Evolutionary conservation across 2,113 vertebrate genomes (phyloP).

Genomic region (Ellobius talpinus): DNA sequence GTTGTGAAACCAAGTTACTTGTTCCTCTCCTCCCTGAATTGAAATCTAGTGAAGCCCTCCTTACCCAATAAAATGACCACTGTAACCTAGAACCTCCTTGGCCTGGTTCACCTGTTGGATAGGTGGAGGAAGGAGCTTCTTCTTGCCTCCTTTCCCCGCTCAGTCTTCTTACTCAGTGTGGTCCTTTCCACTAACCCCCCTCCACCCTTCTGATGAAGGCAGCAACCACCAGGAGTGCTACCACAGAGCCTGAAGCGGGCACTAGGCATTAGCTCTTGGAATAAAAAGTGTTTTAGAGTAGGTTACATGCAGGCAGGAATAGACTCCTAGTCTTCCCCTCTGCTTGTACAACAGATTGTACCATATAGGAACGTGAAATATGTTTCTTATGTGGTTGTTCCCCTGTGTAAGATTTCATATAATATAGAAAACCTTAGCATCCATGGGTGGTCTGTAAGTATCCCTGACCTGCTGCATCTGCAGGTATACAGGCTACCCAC

Average conservation of each 20-base stretch:
- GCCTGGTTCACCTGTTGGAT: background rate
- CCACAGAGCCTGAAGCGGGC: background rate
- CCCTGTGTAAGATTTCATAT: background rate
- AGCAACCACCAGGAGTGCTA: background rate
- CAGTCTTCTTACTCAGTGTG: background rate
- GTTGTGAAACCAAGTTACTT: background rate
- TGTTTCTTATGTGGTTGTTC: too few relatives aligned
- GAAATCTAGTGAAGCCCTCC: background rate
- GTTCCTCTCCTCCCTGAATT: background rate
- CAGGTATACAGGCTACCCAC: background rate
- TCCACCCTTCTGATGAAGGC: background rate
- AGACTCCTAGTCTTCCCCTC: background rate
- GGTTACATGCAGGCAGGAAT: background rate
- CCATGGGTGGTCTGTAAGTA: background rate
- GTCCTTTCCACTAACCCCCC: background rate
- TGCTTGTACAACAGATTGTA: background rate
- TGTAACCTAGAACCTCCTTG: background rate
- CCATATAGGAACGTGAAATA: background rate
- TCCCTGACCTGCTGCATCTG: background rate
- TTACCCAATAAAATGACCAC: background rate
- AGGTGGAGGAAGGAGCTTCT: background rate
- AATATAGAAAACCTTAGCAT: background rate
- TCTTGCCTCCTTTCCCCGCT: background rate
- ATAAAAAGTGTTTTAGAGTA: background rate
- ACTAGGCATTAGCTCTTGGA: background rate